phyloP scores from a whole-genome alignment of 1,140 invertebrate genomes.

The Trachelipus rathkii region DNA sequence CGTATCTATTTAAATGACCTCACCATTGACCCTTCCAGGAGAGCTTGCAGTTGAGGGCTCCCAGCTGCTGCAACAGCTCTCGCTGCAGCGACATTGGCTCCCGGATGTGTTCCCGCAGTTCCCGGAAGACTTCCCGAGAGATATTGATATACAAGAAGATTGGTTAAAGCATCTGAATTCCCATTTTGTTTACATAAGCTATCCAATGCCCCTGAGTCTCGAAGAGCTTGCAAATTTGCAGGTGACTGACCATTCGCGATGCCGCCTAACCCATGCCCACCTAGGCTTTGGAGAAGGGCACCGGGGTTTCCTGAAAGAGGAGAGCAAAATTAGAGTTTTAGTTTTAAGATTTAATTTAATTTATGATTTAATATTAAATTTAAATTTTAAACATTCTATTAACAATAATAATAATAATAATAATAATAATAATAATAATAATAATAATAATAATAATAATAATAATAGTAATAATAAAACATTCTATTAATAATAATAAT shows the following conservation, averaged over 20 bases:
- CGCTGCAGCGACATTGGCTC: not conserved
- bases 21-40: slow-evolving; percentile 18
- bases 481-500: too few relatives aligned
- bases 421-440: too few relatives aligned
- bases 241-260: not conserved
- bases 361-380: too few relatives aligned
- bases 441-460: too few relatives aligned
- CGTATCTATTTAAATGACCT: not conserved
- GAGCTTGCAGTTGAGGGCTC: not conserved
- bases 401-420: too few relatives aligned
- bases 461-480: too few relatives aligned
- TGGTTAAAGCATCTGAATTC: slow-evolving; percentile 39
- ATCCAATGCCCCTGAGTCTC: not conserved
- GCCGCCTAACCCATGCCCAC: not conserved
- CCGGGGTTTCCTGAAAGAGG: not conserved
- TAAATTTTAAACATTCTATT: too few relatives aligned
- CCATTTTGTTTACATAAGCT: slow-evolving; percentile 14
- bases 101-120: not conserved
- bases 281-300: not conserved
- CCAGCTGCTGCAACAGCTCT: not conserved
- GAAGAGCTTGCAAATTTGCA: not conserved
- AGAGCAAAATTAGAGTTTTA: not conserved
- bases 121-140: slow-evolving; percentile 37
- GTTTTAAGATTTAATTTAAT: too few relatives aligned
- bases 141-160: slow-evolving; percentile 44